Conservation (phyloP, 2,113 vertebrate species). For the Bubalus kerabau region DNA sequence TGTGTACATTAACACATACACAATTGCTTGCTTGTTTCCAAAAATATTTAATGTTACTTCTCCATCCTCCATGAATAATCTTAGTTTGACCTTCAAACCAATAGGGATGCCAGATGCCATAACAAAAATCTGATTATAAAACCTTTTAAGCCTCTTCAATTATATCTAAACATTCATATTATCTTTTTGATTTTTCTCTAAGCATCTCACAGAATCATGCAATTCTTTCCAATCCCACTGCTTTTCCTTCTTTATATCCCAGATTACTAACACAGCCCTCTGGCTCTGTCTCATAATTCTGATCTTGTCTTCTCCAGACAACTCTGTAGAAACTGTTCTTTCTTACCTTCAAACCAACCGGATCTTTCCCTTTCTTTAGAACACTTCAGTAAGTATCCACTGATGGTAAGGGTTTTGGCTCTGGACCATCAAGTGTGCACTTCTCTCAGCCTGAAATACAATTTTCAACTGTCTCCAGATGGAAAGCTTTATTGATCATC, state of each 20-base stretch:
- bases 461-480: not conserved
- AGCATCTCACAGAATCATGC: not conserved
- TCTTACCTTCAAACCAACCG: not conserved
- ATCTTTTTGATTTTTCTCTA: not conserved
- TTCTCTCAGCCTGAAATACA: not conserved
- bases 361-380: not conserved
- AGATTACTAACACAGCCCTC: not conserved
- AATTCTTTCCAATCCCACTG: not conserved
- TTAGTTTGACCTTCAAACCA: not conserved
- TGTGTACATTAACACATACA: accelerated
- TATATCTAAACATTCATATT: not conserved
- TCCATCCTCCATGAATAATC: not conserved
- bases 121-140: not conserved
- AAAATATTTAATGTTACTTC: not conserved
- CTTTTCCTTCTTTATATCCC: not conserved
- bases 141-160: not conserved
- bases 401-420: not conserved
- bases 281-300: not conserved
- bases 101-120: not conserved
- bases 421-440: not conserved
- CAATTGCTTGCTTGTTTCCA: not conserved
- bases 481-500: not conserved
- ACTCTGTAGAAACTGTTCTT: not conserved
- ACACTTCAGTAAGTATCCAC: not conserved
- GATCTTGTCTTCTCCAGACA: not conserved